These are phyloP conservation scores for Nothura maculosa DNA, from an alignment of 2,797 vertebrate species.

Conservation along the genomic window DNA sequence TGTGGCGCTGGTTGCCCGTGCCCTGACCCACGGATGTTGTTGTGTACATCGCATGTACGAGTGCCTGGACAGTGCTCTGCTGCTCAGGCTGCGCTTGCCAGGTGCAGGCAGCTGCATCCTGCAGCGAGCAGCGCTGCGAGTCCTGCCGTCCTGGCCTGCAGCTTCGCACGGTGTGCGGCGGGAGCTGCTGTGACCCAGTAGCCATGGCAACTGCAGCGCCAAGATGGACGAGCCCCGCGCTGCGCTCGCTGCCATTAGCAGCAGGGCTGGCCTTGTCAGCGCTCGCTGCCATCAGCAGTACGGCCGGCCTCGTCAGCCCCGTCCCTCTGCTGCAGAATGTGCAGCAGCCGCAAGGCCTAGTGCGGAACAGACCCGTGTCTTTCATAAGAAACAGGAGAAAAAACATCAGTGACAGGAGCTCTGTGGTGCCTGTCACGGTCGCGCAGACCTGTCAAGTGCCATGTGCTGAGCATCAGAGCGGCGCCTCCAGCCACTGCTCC, in stretches of 20 bases:
- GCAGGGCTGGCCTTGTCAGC: background rate
- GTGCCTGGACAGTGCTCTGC: too few relatives aligned
- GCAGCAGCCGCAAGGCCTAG: background rate
- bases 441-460: background rate
- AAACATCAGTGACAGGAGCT: background rate
- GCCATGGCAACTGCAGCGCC: conserved; percentile 55
- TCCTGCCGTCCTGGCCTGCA: background rate
- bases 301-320: background rate
- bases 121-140: too few relatives aligned
- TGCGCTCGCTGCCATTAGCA: too few relatives aligned
- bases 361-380: background rate
- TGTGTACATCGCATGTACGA: too few relatives aligned
- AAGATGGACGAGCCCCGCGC: conserved; percentile 4
- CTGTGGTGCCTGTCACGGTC: background rate
- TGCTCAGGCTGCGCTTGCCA: too few relatives aligned
- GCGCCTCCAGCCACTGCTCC: background rate
- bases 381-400: background rate
- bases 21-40: background rate
- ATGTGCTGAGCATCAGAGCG: background rate
- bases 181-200: conserved; percentile 40
- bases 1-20: background rate
- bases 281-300: conserved; percentile 4
- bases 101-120: too few relatives aligned
- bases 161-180: background rate
- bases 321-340: background rate